Evolutionary conservation across 2,797 vertebrate species (phyloP).

Genomic region (Momotus momota): DNA sequence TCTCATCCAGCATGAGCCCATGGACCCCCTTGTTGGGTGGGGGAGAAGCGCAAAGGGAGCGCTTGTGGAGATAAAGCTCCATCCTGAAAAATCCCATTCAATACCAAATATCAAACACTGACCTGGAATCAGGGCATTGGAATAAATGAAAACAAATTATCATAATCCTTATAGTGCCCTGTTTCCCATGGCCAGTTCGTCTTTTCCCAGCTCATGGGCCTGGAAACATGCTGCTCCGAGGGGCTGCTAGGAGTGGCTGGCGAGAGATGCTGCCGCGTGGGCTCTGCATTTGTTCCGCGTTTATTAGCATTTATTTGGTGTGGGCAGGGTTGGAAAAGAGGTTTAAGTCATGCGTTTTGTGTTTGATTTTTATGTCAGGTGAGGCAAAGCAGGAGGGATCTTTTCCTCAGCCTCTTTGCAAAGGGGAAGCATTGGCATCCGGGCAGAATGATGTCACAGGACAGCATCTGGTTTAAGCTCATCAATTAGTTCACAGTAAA

Average conservation of each 20-base stretch:
- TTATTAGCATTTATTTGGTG: neutral
- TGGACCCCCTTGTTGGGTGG: neutral
- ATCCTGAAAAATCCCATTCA: neutral
- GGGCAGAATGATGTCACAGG: neutral
- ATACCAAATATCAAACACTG: rapidly evolving
- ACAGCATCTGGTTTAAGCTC: neutral
- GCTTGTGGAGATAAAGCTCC: neutral
- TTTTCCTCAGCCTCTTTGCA: neutral
- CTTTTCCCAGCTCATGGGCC: neutral
- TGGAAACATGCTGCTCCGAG: rapidly evolving
- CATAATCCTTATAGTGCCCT: neutral
- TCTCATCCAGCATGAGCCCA: rapidly evolving
- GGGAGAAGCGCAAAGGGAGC: neutral
- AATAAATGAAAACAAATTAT: constrained; percentile 6
- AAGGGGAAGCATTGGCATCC: neutral
- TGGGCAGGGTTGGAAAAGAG: neutral
- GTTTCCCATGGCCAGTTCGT: constrained; percentile 38
- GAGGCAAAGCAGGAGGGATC: neutral
- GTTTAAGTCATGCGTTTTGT: rapidly evolving
- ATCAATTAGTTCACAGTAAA: neutral
- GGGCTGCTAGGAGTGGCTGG: rapidly evolving
- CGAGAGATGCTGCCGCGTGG: neutral
- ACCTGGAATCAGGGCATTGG: neutral
- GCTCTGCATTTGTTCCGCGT: neutral
- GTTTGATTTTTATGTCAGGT: neutral